Evolutionary conservation across 92 coral and sea anemone species (phyloP).

Genomic region (Siderastrea siderea): DNA sequence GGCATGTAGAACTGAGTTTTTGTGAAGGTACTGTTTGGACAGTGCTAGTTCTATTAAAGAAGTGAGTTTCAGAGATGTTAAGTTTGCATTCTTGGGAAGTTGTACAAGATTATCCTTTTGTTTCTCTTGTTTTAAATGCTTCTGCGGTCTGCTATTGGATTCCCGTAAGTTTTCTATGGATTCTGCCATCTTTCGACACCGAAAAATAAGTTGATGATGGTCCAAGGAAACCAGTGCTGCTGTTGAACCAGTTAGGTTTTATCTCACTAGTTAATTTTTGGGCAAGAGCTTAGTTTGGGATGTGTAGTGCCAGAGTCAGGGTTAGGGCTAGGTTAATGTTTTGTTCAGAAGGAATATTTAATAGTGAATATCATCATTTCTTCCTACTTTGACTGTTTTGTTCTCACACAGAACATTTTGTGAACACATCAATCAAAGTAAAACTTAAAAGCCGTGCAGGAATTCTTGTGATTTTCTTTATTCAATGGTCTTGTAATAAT

Average conservation of each 20-base stretch:
- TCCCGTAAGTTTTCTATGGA: not conserved
- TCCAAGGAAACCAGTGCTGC: not conserved
- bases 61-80: not conserved
- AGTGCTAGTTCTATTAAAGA: not conserved
- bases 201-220: not conserved
- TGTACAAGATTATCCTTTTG: not conserved
- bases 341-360: too few species aligned
- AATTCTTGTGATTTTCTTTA: too few species aligned
- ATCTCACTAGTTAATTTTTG: too few species aligned
- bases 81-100: not conserved
- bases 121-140: not conserved
- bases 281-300: too few species aligned
- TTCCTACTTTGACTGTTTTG: too few species aligned
- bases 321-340: too few species aligned
- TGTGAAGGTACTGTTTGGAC: not conserved
- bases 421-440: too few species aligned
- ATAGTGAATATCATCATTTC: too few species aligned
- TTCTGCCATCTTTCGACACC: conserved; percentile 23
- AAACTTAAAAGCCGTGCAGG: too few species aligned
- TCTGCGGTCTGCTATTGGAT: not conserved
- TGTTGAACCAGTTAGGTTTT: not conserved
- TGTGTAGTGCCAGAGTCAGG: too few species aligned
- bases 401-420: too few species aligned
- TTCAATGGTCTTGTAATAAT: too few species aligned
- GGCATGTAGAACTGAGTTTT: not conserved